Percentiles rank a stretch among this genome's conserved stretches.
Evolutionary conservation across 2,797 vertebrate species (phyloP).

Genomic region (Rhinella marina): DNA sequence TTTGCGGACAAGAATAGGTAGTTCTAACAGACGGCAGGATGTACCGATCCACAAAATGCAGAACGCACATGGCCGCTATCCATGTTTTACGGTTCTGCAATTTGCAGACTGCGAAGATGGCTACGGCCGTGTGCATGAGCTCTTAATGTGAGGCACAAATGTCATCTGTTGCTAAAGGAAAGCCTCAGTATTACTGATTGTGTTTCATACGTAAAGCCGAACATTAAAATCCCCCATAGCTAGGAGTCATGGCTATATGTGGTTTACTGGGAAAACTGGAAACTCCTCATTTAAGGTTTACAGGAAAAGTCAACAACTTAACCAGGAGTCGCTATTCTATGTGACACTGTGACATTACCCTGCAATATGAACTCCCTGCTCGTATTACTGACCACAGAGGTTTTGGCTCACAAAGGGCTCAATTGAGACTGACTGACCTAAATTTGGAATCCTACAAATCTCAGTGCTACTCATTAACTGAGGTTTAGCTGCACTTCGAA

Average conservation of each 20-base stretch:
- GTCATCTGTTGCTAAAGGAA: background rate
- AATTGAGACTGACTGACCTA: constrained; percentile 5
- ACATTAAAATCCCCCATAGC: background rate
- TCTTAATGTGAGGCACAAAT: background rate
- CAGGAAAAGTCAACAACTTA: constrained; percentile 31
- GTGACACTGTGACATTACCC: constrained; percentile 18
- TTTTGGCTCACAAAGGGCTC: constrained; percentile 22
- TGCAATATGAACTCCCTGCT: constrained; percentile 24
- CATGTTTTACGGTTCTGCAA: too few species aligned
- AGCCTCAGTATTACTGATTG: background rate
- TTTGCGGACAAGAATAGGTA: too few species aligned
- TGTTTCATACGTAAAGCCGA: background rate
- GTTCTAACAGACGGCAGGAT: too few species aligned
- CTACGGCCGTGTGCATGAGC: too few species aligned
- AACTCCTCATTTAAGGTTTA: constrained; percentile 37
- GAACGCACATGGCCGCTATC: too few species aligned
- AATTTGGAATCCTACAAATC: constrained; percentile 7
- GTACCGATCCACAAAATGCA: too few species aligned
- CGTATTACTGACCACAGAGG: constrained; percentile 31
- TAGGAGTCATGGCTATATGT: constrained; percentile 25
- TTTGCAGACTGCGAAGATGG: too few species aligned
- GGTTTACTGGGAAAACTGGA: constrained; percentile 29
- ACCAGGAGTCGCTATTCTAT: constrained; percentile 26
- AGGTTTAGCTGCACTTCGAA: background rate
- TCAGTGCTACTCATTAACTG: constrained; percentile 16